Conservation (phyloP, 2,797 vertebrate species). For the Eremophila alpestris region DNA sequence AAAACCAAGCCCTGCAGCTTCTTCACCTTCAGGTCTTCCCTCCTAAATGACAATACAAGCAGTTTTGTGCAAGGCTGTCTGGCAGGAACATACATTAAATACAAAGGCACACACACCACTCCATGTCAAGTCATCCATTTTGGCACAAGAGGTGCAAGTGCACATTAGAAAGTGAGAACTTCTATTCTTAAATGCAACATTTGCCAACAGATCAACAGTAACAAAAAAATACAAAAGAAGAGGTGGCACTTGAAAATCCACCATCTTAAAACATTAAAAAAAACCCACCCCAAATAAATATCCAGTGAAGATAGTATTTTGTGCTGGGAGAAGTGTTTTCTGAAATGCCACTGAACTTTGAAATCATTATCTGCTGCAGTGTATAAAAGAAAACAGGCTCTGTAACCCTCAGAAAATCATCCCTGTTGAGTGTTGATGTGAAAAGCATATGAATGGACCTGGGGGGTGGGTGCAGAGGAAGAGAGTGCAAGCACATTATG, state of each 20-base stretch:
- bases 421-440: not conserved
- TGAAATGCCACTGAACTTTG: not conserved
- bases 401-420: not conserved
- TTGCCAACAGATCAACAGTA: not conserved
- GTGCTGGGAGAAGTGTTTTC: not conserved
- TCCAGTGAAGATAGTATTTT: not conserved
- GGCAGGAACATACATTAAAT: not conserved
- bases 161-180: not conserved
- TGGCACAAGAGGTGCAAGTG: not conserved
- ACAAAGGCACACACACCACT: not conserved
- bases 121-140: not conserved
- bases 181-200: not conserved
- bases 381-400: not conserved
- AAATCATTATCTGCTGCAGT: not conserved
- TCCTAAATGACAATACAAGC: not conserved
- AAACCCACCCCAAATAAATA: fast-evolving
- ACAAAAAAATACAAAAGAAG: not conserved
- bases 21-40: conserved; percentile 22
- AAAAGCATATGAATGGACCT: not conserved
- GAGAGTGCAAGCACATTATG: not conserved
- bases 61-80: not conserved
- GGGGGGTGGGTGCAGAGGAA: not conserved
- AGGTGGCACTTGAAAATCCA: not conserved
- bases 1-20: conserved; percentile 52
- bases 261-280: not conserved